Percentiles rank a stretch among this genome's conserved stretches.
phyloP scores from a whole-genome alignment of 1,140 invertebrate genomes.

The Laupala kohalensis region DNA sequence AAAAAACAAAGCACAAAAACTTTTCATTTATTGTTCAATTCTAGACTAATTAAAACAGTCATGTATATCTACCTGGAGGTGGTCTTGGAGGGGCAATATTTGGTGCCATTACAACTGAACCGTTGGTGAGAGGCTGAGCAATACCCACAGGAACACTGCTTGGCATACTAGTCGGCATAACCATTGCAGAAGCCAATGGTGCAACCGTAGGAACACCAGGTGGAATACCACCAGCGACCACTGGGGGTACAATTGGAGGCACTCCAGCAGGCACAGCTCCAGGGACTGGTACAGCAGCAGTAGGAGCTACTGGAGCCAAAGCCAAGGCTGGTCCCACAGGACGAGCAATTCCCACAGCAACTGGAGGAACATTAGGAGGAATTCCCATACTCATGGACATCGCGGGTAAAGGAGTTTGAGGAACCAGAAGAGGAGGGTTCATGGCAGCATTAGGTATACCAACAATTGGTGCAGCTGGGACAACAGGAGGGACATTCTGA shows the following conservation, averaged over 20 bases:
- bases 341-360: neutral
- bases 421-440: constrained; percentile 7
- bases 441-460: constrained; percentile 18
- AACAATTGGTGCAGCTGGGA: constrained; percentile 14
- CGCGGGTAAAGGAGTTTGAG: constrained; percentile 18
- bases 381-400: constrained; percentile 6
- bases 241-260: constrained; percentile 8
- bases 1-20: no score
- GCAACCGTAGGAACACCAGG: constrained; percentile 6
- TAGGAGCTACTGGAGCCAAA: constrained; percentile 7
- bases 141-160: constrained; percentile 14
- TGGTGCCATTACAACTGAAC: constrained; percentile 3
- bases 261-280: neutral
- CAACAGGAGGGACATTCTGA: constrained; percentile 9
- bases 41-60: no score
- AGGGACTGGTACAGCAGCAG: neutral
- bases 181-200: constrained; percentile 16
- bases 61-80: constrained; percentile 10
- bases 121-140: constrained; percentile 15
- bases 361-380: neutral
- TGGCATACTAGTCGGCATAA: constrained; percentile 18
- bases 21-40: no score
- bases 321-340: constrained; percentile 3
- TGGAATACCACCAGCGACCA: constrained; percentile 6
- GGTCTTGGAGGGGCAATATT: constrained; percentile 3